A percentile compares a stretch with the other conserved stretches of the same genome.
Evolutionary conservation across 92 coral and sea anemone species (phyloP).

Genomic region (Actinostola sp.): DNA sequence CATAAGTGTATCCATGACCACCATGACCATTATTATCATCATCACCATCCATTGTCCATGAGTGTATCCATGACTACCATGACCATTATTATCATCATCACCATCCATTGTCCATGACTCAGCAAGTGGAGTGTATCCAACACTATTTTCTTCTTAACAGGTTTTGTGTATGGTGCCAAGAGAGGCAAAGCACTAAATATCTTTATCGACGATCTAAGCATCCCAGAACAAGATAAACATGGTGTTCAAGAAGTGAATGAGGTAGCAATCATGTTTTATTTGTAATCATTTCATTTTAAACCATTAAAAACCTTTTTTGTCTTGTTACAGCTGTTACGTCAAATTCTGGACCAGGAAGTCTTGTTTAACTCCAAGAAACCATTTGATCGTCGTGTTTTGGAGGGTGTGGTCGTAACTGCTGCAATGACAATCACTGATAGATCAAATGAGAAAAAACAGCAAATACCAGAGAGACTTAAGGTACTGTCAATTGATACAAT

Average conservation of each 20-base stretch:
- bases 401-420: constrained; percentile 83
- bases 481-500: too few relatives aligned
- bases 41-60: too few relatives aligned
- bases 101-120: too few relatives aligned
- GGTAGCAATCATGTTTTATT: constrained; percentile 30
- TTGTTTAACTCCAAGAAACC: constrained; percentile 91
- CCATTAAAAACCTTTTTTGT: too few relatives aligned
- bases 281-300: neutral
- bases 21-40: too few relatives aligned
- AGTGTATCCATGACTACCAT: too few relatives aligned
- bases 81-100: too few relatives aligned
- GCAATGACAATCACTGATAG: constrained; percentile 80
- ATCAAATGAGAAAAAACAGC: constrained; percentile 62
- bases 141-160: too few relatives aligned
- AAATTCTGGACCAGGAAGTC: constrained; percentile 84
- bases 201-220: constrained; percentile 90
- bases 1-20: too few relatives aligned
- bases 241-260: constrained; percentile 94
- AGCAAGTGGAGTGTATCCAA: too few relatives aligned
- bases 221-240: constrained; percentile 76
- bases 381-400: constrained; percentile 94
- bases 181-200: constrained; percentile 85
- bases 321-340: constrained; percentile 76
- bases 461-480: constrained; percentile 90
- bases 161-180: constrained; percentile 96